Evolutionary conservation across 2,888 invertebrate genomes (phyloP).

Genomic region (Tetheella fluctuosa): DNA sequence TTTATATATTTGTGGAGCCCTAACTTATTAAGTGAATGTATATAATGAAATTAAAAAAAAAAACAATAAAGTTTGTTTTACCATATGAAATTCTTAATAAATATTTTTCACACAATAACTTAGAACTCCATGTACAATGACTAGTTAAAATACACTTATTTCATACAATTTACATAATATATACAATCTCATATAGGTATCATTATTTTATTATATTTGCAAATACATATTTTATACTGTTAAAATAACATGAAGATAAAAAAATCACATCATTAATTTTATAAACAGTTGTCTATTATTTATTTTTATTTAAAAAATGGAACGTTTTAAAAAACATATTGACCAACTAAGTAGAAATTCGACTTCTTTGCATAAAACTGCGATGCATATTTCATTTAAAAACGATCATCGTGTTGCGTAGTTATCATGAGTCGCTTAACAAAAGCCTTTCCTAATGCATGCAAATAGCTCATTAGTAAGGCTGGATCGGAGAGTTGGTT

Average conservation of each 20-base stretch:
- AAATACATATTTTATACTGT: background rate
- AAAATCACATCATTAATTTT: too few species aligned
- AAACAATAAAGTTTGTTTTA: background rate
- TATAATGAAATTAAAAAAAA: background rate
- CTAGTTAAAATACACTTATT: constrained; percentile 38
- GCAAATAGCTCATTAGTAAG: constrained; percentile 1
- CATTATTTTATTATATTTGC: background rate
- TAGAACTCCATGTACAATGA: constrained; percentile 24
- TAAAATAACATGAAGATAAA: background rate
- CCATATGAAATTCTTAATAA: background rate
- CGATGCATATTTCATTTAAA: too few species aligned
- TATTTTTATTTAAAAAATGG: too few species aligned
- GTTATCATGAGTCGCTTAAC: background rate
- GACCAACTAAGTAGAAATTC: too few species aligned
- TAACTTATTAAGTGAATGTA: background rate
- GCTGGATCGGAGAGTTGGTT: background rate
- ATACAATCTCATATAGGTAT: background rate
- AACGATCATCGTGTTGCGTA: background rate
- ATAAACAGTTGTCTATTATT: too few species aligned
- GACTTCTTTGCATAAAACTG: too few species aligned
- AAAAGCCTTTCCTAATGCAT: background rate
- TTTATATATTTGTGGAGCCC: background rate
- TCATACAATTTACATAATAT: constrained; percentile 20
- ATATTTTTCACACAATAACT: constrained; percentile 8
- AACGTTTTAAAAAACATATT: too few species aligned